phyloP scores from a whole-genome alignment of 2,797 vertebrate genomes.

The Leontopithecus rosalia region DNA sequence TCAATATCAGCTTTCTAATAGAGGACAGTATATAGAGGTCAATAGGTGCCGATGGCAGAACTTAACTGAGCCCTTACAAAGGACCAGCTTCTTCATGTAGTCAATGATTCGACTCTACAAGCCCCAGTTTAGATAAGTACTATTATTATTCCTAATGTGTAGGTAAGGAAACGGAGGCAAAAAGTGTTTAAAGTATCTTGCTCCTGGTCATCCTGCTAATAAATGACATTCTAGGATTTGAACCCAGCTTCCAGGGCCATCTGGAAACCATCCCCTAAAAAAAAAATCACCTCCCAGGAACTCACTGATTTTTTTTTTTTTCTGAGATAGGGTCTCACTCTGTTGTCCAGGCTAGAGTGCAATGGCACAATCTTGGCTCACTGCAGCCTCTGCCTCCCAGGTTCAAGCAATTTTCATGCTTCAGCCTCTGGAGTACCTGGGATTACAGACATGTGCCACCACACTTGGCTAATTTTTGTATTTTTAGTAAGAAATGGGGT shows the following conservation, averaged over 20 bases:
- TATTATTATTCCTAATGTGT: not conserved
- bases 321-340: not conserved
- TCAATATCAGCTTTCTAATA: not conserved
- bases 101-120: not conserved
- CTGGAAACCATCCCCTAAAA: not conserved
- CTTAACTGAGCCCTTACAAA: not conserved
- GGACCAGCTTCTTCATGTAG: not conserved
- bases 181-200: not conserved
- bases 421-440: not conserved
- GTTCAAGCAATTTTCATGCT: not conserved
- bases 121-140: not conserved
- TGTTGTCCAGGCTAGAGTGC: not conserved
- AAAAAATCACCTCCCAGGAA: not conserved
- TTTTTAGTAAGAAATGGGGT: no score
- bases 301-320: not conserved
- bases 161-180: not conserved
- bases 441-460: not conserved
- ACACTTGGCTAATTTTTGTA: no score
- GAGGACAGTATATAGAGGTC: not conserved
- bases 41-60: no score
- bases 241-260: not conserved
- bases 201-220: not conserved
- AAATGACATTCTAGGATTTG: not conserved
- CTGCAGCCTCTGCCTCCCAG: not conserved
- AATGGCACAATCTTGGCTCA: not conserved